phyloP scores from a whole-genome alignment of 2,797 vertebrate species.

The Novumbra hubbsi region DNA sequence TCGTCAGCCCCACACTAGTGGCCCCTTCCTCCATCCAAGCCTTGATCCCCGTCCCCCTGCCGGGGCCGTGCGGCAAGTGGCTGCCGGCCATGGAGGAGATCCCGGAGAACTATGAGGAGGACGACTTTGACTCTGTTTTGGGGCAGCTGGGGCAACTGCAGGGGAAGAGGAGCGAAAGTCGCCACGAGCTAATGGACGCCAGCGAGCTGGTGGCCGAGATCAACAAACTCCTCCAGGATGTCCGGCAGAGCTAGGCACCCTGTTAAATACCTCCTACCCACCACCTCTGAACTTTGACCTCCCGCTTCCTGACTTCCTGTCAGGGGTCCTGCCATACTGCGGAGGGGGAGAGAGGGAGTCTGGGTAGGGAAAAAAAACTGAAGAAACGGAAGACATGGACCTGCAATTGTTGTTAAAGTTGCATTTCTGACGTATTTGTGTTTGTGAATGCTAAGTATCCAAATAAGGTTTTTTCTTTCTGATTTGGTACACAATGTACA shows the following conservation, averaged over 20 bases:
- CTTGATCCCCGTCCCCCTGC: constrained; percentile 37
- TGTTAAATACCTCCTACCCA: constrained; percentile 36
- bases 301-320: constrained; percentile 10
- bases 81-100: constrained; percentile 99
- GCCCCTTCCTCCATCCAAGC: constrained; percentile 35
- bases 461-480: constrained; percentile 91
- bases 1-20: constrained; percentile 56
- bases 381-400: constrained; percentile 55
- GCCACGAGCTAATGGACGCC: constrained; percentile 97
- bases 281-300: constrained; percentile 11
- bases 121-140: constrained; percentile 94
- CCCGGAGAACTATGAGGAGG: constrained; percentile 96
- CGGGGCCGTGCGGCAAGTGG: constrained; percentile 85
- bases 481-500: constrained; percentile 89
- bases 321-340: constrained; percentile 64
- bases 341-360: constrained; percentile 45
- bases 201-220: constrained; percentile 98
- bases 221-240: constrained; percentile 96
- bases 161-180: constrained; percentile 82
- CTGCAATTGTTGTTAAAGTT: constrained; percentile 85
- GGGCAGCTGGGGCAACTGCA: constrained; percentile 89
- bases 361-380: constrained; percentile 37
- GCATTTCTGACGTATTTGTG: constrained; percentile 95
- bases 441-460: constrained; percentile 98
- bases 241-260: constrained; percentile 88